Percentiles rank a stretch among this genome's conserved stretches.
Conservation (phyloP, 2,797 vertebrate species). For the Xenentodon cancila region DNA sequence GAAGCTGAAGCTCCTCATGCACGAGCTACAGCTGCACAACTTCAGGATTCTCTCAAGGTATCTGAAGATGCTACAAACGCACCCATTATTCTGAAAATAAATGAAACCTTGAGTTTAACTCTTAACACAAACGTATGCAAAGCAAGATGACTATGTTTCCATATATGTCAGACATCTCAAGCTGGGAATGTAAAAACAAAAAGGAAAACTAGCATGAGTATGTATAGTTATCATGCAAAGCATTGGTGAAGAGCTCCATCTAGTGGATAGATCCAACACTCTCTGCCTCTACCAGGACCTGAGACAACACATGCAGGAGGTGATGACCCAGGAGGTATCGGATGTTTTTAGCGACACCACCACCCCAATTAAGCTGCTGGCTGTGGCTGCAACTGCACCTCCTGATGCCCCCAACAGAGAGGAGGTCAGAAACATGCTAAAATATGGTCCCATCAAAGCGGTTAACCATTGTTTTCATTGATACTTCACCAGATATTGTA, state of each 20-base stretch:
- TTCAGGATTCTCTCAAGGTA: constrained; percentile 96
- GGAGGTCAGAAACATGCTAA: constrained; percentile 81
- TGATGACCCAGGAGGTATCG: constrained; percentile 98
- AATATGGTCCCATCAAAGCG: not conserved
- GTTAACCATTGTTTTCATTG: not conserved
- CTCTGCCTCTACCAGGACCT: constrained; percentile 85
- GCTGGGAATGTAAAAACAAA: no score
- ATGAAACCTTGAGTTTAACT: constrained; percentile 1
- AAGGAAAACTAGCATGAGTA: not conserved
- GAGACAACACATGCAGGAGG: constrained; percentile 96
- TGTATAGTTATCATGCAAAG: not conserved
- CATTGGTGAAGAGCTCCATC: constrained; percentile 59
- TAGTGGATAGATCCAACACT: constrained; percentile 45
- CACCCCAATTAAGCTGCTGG: constrained; percentile 95
- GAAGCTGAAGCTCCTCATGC: constrained; percentile 94
- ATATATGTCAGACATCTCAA: no score
- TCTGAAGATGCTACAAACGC: constrained; percentile 14
- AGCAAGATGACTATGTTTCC: not conserved
- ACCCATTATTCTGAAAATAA: not conserved
- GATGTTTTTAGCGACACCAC: constrained; percentile 98
- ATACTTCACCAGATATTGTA: not conserved
- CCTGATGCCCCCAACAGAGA: constrained; percentile 92
- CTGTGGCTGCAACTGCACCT: constrained; percentile 95
- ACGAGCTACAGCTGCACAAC: constrained; percentile 89
- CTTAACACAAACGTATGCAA: not conserved